phyloP scores from a whole-genome alignment of 2,888 invertebrate species.

The Hyalella azteca region DNA sequence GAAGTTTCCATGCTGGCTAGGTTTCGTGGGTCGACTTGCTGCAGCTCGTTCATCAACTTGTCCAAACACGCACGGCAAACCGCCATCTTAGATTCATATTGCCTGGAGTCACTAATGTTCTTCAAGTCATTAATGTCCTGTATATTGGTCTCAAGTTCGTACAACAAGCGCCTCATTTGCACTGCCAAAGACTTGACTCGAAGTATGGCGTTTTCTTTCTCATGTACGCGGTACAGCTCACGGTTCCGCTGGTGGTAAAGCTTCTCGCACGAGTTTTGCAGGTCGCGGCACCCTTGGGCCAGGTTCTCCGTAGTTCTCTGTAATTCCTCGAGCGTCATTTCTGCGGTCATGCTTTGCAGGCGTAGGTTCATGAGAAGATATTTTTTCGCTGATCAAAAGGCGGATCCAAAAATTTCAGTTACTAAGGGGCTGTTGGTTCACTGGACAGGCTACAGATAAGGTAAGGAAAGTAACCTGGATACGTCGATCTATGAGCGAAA shows the following conservation, averaged over 20 bases:
- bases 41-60: background rate
- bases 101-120: background rate
- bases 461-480: too few relatives aligned
- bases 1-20: background rate
- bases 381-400: too few relatives aligned
- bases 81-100: background rate
- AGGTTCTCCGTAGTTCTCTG: too few relatives aligned
- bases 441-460: too few relatives aligned
- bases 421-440: too few relatives aligned
- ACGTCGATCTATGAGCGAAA: too few relatives aligned
- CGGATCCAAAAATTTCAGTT: too few relatives aligned
- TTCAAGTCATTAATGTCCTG: background rate
- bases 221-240: background rate
- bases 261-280: constrained; percentile 22
- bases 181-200: background rate
- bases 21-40: background rate
- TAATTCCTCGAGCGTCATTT: too few relatives aligned
- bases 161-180: background rate
- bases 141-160: constrained; percentile 1
- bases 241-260: background rate
- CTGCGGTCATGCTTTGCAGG: too few relatives aligned
- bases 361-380: too few relatives aligned
- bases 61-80: background rate
- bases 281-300: background rate
- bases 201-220: background rate